Base-by-base conservation (phyloP, 2,888 invertebrate species). In the Villa cingulata region DNA sequence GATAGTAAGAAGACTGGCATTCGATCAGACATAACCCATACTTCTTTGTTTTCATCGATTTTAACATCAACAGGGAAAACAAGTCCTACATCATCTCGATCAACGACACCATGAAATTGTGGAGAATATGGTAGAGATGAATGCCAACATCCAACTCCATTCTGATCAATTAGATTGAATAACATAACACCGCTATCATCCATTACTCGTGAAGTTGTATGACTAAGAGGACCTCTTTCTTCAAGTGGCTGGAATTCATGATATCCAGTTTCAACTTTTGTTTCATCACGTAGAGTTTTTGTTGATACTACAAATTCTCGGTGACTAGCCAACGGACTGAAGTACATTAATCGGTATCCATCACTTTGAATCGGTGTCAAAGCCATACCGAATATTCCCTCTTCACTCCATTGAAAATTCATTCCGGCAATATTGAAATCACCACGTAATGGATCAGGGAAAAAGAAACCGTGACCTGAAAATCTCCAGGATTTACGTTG, bases 71-170 rank as follows among this genome's bases (percentile, higher is more conserved):
- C 74, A 0, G 87, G 88, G 62, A 87, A 88, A 23, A 86, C 79
- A 27, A 89, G 68, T 10, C 79, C 80, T 0, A 77, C 76, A 59
- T 86, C 83, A 59, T 88, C 86, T 53, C 76, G 78, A 55, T 85
- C 87, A 2, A 81, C 79, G 7, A 86, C 63, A 15, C 73, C 85
- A 23, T 81, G 76, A 60, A 81, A 80, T 51, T 78, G 73, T 0
- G 80, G 75, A 17, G 74, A 71, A 55, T 81, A 80, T 0, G 81
- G 79, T 49, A 77, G 68, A 12, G 73, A 72, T 0, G 79, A 78
- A 56, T 83, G 83, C 86, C 88, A 88, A 62, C 88, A 89, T 2
- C 86, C 88, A 7, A 89, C 74, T 1, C 83, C 83, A 59, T 88
- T 88, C 61, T 81, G 82, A 62, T 86, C 86, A 49, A 89, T 77